Evolutionary conservation across 2,888 invertebrate species (phyloP).

Genomic region (Andricus quercusramuli): DNA sequence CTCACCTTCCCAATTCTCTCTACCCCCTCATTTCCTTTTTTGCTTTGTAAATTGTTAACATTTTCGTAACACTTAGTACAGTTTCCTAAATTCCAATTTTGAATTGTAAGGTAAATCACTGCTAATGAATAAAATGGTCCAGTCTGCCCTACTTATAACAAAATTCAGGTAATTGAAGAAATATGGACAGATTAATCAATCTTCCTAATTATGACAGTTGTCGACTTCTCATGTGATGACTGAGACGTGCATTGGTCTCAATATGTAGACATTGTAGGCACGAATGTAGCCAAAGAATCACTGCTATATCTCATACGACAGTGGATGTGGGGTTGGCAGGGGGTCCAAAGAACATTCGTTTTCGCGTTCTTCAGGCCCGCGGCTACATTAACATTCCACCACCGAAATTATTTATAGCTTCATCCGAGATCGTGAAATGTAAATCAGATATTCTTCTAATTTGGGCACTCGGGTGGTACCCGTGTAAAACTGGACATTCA

Average conservation of each 20-base stretch:
- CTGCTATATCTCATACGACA: slow-evolving; percentile 61
- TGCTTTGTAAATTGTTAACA: slow-evolving; percentile 21
- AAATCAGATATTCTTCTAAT: slow-evolving; percentile 74
- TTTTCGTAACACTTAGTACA: neutral
- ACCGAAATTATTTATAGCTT: slow-evolving; percentile 76
- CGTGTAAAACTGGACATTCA: slow-evolving; percentile 40
- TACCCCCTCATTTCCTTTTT: slow-evolving; percentile 11
- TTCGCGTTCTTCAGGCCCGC: slow-evolving; percentile 62
- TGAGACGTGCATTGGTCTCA: slow-evolving; percentile 26
- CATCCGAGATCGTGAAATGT: slow-evolving; percentile 73
- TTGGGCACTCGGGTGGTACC: slow-evolving; percentile 61
- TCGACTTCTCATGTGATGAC: neutral
- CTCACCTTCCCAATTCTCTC: slow-evolving; percentile 49
- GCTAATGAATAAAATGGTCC: neutral
- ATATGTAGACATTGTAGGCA: slow-evolving; percentile 12
- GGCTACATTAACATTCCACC: slow-evolving; percentile 74
- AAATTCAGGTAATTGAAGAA: neutral
- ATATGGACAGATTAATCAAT: neutral
- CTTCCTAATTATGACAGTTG: neutral
- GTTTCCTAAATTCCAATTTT: neutral
- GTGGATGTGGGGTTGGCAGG: slow-evolving; percentile 67
- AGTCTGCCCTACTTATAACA: neutral
- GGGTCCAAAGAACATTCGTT: slow-evolving; percentile 68
- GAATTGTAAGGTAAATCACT: neutral
- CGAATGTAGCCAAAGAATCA: slow-evolving; percentile 52